A percentile compares a stretch with the other conserved stretches of the same genome.
Conservation (phyloP, 1,140 invertebrate genomes). For the Zaprionus inermis region DNA sequence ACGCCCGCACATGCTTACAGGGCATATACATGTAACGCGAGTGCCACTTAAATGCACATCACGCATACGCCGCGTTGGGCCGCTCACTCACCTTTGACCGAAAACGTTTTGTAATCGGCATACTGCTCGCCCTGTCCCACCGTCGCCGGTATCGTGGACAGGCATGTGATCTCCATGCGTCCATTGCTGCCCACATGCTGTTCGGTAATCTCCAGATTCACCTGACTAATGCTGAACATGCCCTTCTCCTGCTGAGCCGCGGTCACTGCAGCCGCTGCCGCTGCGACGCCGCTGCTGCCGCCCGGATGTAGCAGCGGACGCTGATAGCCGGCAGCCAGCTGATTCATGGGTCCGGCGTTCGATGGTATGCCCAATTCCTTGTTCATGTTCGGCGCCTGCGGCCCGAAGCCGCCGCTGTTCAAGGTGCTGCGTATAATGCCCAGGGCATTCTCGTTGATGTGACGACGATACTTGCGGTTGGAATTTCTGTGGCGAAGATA, state of each 20-base stretch:
- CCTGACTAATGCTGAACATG: conserved; percentile 81
- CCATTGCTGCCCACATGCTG: conserved; percentile 88
- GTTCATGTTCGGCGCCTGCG: conserved; percentile 78
- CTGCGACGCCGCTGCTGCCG: conserved; percentile 77
- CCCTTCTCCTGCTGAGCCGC: conserved; percentile 80
- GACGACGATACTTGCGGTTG: conserved; percentile 78
- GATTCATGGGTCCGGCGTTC: conserved; percentile 78
- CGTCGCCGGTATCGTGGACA: conserved; percentile 89
- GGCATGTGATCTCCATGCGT: conserved; percentile 88
- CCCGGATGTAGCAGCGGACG: conserved; percentile 79
- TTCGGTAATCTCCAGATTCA: conserved; percentile 87
- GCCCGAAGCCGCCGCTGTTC: conserved; percentile 78
- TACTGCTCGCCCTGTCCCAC: conserved; percentile 87
- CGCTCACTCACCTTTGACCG: conserved; percentile 87
- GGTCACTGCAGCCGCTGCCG: conserved; percentile 76
- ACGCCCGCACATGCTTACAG: conserved; percentile 14
- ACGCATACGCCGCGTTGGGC: conserved; percentile 46
- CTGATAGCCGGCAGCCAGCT: conserved; percentile 78
- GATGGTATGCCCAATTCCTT: conserved; percentile 80
- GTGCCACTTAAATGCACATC: conserved; percentile 59
- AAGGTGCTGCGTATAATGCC: conserved; percentile 77
- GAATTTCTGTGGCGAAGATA: conserved; percentile 65
- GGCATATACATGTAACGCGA: conserved; percentile 23
- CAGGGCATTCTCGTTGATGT: conserved; percentile 78
- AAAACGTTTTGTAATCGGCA: conserved; percentile 88